phyloP scores from a whole-genome alignment of 1,140 invertebrate species.

The Gonioctena quinquepunctata region DNA sequence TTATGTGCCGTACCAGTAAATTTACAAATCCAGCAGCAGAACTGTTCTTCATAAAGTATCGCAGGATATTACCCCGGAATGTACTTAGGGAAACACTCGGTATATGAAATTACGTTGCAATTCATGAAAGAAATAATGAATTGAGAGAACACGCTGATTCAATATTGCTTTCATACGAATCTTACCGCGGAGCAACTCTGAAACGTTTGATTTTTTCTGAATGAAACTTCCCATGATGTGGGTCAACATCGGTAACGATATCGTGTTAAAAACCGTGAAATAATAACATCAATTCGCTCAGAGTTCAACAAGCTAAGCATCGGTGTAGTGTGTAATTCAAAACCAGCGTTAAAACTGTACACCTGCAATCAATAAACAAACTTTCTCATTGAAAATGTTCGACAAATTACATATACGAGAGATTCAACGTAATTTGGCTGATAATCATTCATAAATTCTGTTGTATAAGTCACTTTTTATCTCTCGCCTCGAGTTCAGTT shows the following conservation, averaged over 20 bases:
- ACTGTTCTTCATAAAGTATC: too few relatives aligned
- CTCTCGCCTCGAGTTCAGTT: slow-evolving; percentile 7
- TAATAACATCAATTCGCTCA: background rate
- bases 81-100: too few relatives aligned
- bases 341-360: slow-evolving; percentile 16
- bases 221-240: background rate
- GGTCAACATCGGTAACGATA: background rate
- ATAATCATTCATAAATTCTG: slow-evolving; percentile 27
- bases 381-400: slow-evolving; percentile 25
- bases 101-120: too few relatives aligned
- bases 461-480: slow-evolving; percentile 13
- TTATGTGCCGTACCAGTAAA: too few relatives aligned
- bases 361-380: slow-evolving; percentile 28
- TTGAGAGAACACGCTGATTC: too few relatives aligned
- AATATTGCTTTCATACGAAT: too few relatives aligned
- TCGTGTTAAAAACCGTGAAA: background rate
- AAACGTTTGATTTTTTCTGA: background rate
- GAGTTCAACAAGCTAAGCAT: slow-evolving; percentile 11
- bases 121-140: too few relatives aligned
- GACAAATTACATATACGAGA: slow-evolving; percentile 19
- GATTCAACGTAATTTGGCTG: slow-evolving; percentile 21
- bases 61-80: too few relatives aligned
- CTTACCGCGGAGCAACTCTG: too few relatives aligned
- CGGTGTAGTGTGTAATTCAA: background rate
- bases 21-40: too few relatives aligned